Evolutionary conservation across 37 sponge, comb jelly and placozoan species (phyloP).

Genomic region (Spongilla lacustris): DNA sequence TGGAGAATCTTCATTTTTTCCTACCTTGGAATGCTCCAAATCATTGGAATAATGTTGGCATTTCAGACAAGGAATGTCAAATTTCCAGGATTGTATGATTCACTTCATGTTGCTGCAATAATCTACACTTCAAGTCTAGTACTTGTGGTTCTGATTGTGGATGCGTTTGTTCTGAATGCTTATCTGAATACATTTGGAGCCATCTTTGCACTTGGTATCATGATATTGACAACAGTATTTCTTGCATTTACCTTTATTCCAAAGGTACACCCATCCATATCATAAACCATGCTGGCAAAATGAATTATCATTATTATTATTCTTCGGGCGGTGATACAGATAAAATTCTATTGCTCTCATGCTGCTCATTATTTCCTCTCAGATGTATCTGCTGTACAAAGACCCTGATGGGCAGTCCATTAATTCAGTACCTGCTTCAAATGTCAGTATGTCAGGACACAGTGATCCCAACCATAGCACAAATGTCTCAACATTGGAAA

Average conservation of each 20-base stretch:
- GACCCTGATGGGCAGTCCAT: too few species aligned
- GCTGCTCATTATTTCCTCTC: too few species aligned
- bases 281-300: too few species aligned
- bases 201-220: neutral
- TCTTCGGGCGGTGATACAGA: too few species aligned
- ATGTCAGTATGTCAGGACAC: too few species aligned
- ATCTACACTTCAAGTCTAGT: neutral
- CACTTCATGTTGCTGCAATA: neutral
- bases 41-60: neutral
- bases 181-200: neutral
- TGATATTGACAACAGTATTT: neutral
- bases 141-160: neutral
- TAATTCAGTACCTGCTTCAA: too few species aligned
- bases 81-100: neutral
- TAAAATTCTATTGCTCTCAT: too few species aligned
- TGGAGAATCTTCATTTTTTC: neutral
- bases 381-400: too few species aligned
- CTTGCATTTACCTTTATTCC: neutral
- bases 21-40: neutral
- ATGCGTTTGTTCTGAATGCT: neutral
- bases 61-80: neutral
- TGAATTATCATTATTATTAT: too few species aligned
- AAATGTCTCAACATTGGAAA: too few species aligned
- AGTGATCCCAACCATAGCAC: too few species aligned
- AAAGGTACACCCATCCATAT: neutral